Conservation (phyloP, 53 echinoderm and acorn worm genomes). For the Pentamera pediparva region DNA sequence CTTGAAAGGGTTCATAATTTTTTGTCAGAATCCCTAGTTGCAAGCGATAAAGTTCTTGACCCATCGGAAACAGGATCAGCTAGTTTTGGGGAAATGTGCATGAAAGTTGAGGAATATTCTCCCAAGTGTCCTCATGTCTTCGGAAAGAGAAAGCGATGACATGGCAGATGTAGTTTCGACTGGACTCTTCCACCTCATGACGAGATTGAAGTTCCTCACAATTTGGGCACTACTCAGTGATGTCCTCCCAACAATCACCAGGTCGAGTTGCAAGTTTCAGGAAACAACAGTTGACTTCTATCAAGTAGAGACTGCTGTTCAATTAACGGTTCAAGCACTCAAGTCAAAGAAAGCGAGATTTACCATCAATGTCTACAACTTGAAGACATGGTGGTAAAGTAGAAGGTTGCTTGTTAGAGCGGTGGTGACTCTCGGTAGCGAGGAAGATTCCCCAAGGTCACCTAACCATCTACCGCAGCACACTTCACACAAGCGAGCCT, state of each 20-base stretch:
- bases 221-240: slow-evolving; percentile 37
- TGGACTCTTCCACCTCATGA: slow-evolving; percentile 33
- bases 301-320: neutral
- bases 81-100: slow-evolving; percentile 35
- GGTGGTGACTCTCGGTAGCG: too few species aligned
- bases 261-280: slow-evolving; percentile 16
- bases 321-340: neutral
- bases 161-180: slow-evolving; percentile 35
- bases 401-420: too few species aligned
- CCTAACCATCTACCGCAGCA: too few species aligned
- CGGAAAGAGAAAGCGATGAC: slow-evolving; percentile 42
- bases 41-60: slow-evolving; percentile 15
- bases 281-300: neutral
- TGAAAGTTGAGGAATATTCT: neutral
- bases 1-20: neutral
- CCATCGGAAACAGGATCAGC: slow-evolving; percentile 41
- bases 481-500: too few species aligned
- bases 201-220: slow-evolving; percentile 35
- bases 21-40: neutral
- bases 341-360: neutral
- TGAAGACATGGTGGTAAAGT: too few species aligned
- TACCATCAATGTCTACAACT: neutral
- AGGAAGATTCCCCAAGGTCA: too few species aligned
- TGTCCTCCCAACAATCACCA: slow-evolving; percentile 30
- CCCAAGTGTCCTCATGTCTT: slow-evolving; percentile 36